Percentiles rank a stretch among this genome's conserved stretches.
Conservation (phyloP, 2,888 invertebrate species). For the Melinaea marsaeus region DNA sequence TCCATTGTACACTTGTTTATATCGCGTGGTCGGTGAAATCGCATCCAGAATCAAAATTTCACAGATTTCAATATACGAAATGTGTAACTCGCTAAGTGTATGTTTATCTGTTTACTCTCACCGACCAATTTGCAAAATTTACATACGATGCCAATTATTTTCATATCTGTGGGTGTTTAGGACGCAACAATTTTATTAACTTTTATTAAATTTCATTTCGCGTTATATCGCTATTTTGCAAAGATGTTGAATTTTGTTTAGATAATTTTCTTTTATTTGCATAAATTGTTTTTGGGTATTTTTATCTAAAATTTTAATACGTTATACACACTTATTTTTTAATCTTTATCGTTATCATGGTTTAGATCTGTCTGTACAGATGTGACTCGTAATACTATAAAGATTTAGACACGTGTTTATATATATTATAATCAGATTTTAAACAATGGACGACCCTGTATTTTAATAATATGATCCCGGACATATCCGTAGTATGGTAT, state of each 20-base stretch:
- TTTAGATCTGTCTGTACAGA: too few relatives aligned
- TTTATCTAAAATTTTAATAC: too few relatives aligned
- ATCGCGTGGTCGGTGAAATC: conserved; percentile 53
- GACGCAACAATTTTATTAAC: conserved; percentile 10
- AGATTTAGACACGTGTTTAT: neutral
- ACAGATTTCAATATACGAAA: conserved; percentile 47
- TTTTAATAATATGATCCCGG: conserved; percentile 6
- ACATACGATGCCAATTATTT: conserved; percentile 43
- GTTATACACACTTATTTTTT: too few relatives aligned
- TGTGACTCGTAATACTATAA: neutral
- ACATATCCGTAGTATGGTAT: neutral
- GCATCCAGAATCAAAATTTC: conserved; percentile 52
- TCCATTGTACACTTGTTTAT: conserved; percentile 41
- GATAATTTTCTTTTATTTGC: neutral
- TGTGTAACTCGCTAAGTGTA: conserved; percentile 52
- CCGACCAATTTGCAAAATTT: conserved; percentile 47
- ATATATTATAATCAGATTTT: conserved; percentile 4
- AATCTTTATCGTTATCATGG: too few relatives aligned
- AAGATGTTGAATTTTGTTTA: neutral
- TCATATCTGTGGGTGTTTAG: conserved; percentile 21
- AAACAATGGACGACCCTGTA: conserved; percentile 6
- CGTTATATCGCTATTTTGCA: neutral
- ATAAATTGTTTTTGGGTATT: too few relatives aligned
- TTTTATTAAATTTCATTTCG: conserved; percentile 4
- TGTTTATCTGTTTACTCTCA: conserved; percentile 46